Base-by-base conservation (phyloP, 1,140 invertebrate species). In the Trichogramma pretiosum region DNA sequence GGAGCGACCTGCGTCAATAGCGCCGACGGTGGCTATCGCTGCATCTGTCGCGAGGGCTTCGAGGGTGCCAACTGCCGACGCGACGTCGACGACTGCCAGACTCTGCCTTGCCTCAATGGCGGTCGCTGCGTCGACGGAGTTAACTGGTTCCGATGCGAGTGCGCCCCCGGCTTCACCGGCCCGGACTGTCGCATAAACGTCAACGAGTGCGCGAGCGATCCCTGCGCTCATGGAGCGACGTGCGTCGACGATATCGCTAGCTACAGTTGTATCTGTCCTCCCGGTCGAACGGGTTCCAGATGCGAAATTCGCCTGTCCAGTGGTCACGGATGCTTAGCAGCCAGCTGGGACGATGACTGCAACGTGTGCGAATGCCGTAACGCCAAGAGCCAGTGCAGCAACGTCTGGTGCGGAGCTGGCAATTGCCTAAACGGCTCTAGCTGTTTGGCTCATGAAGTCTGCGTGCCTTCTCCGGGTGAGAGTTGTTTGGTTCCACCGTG, bases 191-290 rank as follows among this genome's bases (percentile, higher is more conserved):
- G 82, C 38, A 79, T 84, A 61, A 86, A 87, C 58, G 76, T 84
- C n/a, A 83, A 87, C 60, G 84, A 85, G 56, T 89, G 82, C 65
- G 81, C 81, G 48, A 75, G 78, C 10, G 80, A 82, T 52, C 91
- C 91, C 0, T 98, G 94, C 70, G 77, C 79, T 11, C 82, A 88
- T 60, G 87, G 87, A 10, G 87, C 84, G 16, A 88, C 84, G 13
- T 95, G 92, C 64, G 72, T 85, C 1, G 83, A 87, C 56, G 77
- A 80, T 3, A 79, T 87, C 33, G 83, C 82, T 2, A 80, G 79
- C 39, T 93, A 83, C 61, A 76, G 79, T 5, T 96, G 92, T 66
- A 65, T 85, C 26, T 98, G 94, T 69, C 81, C 78, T 3, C 77
- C 80, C 0, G 85, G 85, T 3, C 74, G 84, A 50, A 83, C 82